These are phyloP conservation scores for Samia ricini DNA, from an alignment of 1,140 invertebrate genomes.

Conservation along the genomic window DNA sequence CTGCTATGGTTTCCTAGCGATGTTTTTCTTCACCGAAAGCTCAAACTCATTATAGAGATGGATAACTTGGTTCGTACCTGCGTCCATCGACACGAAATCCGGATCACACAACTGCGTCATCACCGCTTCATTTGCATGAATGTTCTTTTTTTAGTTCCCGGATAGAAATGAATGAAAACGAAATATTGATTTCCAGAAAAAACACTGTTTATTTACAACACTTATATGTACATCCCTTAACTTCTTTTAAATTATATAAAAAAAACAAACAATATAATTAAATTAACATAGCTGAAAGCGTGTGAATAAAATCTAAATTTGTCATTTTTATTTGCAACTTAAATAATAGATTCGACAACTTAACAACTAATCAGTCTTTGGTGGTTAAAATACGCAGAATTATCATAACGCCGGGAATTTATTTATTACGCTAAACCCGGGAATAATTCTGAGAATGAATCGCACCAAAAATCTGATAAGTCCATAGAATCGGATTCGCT, in stretches of 20 bases:
- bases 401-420: slow-evolving; percentile 26
- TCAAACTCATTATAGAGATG: too few species aligned
- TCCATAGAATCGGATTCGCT: slow-evolving; percentile 68
- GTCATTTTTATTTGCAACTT: slow-evolving; percentile 26
- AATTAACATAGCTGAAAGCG: background rate
- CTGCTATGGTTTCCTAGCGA: too few species aligned
- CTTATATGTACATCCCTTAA: slow-evolving; percentile 52
- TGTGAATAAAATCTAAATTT: slow-evolving; percentile 24
- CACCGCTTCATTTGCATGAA: too few species aligned
- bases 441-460: slow-evolving; percentile 81
- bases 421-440: slow-evolving; percentile 77
- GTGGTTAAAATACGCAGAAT: slow-evolving; percentile 50
- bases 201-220: slow-evolving; percentile 47
- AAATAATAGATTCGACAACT: slow-evolving; percentile 24
- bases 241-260: slow-evolving; percentile 18
- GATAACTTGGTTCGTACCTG: too few species aligned
- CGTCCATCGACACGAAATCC: too few species aligned
- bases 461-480: slow-evolving; percentile 80
- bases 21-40: too few species aligned
- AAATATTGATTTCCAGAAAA: background rate
- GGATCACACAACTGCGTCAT: too few species aligned
- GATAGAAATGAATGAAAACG: background rate
- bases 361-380: slow-evolving; percentile 72
- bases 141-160: background rate
- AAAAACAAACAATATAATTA: background rate